Evolutionary conservation across 1,140 invertebrate species (phyloP).

Genomic region (Eueides isabella): DNA sequence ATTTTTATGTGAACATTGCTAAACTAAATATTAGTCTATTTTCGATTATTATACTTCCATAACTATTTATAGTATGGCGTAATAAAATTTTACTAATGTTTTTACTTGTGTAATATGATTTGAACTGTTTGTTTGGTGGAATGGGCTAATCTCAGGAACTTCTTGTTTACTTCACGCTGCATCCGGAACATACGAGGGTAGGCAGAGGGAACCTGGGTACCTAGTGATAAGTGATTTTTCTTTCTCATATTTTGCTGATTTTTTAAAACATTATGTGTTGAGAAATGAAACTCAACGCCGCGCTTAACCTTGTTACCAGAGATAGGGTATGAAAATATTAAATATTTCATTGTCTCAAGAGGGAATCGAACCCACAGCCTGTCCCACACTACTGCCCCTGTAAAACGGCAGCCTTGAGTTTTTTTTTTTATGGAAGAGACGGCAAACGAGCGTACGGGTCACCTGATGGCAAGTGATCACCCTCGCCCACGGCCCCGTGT

Average conservation of each 20-base stretch:
- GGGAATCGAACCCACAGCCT: not conserved
- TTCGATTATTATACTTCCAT: no score
- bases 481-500: no score
- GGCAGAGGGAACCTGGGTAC: no score
- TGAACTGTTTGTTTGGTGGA: not conserved
- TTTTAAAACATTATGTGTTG: not conserved
- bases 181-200: no score
- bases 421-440: no score
- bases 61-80: no score
- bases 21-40: not conserved
- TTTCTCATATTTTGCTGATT: not conserved
- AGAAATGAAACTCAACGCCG: not conserved
- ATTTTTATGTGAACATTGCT: not conserved
- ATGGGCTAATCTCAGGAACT: no score
- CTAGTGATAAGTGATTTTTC: not conserved
- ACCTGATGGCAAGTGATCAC: no score
- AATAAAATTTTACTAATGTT: not conserved
- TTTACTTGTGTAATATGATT: not conserved
- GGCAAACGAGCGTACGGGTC: no score
- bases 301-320: not conserved
- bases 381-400: not conserved
- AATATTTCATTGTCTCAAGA: not conserved
- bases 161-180: no score
- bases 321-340: not conserved
- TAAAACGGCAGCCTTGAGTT: no score